phyloP scores from a whole-genome alignment of 2,113 vertebrate species.

The Pithys albifrons region DNA sequence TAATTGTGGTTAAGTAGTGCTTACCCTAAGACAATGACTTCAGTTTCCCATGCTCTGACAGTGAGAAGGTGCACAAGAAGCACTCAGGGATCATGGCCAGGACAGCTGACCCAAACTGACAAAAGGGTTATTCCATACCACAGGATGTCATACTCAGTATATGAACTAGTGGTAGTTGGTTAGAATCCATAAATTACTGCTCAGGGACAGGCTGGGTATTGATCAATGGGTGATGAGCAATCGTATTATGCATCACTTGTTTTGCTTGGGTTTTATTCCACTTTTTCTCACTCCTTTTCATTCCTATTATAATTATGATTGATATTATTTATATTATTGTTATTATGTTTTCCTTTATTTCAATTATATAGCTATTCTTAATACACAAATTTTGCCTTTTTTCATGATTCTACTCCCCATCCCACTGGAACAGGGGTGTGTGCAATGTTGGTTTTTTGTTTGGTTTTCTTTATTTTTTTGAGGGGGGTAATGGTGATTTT shows the following conservation, averaged over 20 bases:
- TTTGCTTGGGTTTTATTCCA: background rate
- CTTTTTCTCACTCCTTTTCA: background rate
- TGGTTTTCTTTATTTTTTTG: background rate
- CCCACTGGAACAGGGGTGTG: rapidly evolving
- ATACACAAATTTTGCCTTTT: background rate
- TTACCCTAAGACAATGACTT: background rate
- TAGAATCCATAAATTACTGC: background rate
- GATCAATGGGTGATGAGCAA: background rate
- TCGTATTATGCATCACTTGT: no score
- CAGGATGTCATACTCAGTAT: rapidly evolving
- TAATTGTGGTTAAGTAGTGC: background rate
- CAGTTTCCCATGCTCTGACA: background rate
- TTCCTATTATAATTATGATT: background rate
- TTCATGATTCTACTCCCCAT: rapidly evolving
- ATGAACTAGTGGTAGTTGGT: background rate
- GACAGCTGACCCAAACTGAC: rapidly evolving
- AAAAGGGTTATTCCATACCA: background rate
- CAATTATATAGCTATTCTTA: background rate
- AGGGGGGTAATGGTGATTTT: background rate
- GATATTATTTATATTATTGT: background rate
- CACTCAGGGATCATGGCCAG: background rate
- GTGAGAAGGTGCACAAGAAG: background rate
- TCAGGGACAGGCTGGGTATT: background rate
- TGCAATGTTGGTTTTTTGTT: rapidly evolving
- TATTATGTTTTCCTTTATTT: background rate